Evolutionary conservation across 2,113 vertebrate genomes (phyloP), one percentile per base, ranked within the genome.

Genomic region (Prionailurus viverrinus): DNA sequence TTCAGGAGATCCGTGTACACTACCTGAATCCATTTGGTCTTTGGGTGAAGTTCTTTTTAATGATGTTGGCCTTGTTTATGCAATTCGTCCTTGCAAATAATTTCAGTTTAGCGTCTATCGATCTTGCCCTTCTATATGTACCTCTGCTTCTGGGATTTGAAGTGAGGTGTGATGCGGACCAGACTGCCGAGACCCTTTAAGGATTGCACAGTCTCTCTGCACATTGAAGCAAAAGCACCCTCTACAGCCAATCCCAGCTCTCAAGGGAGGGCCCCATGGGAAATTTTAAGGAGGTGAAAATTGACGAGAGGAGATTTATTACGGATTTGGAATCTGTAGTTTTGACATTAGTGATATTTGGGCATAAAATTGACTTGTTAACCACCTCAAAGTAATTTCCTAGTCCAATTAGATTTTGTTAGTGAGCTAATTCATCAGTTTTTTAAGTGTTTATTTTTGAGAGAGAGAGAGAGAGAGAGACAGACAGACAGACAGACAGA

Each of bases 1-100:
- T 33, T 53, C 31, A 79, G 74, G 23, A 41, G 29, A 23, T 14
- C 41, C 19, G 12, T 9, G 0, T 19, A 13, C 1, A 16, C 65
- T n/a, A 2, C 1, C 3, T 0, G 1, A 18, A 12, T 0, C 4
- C 2, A 25, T 3, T 81, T 53, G 8, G 31, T 21, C 63, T 80
- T 76, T 80, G 82, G 48, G 36, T 31, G 63, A 92, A 68, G 66
- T 9, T 45, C 55, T 36, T 81, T 76, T 31, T 5, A 66, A 88
- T 73, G 11, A 15, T 13, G 66, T 27, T 8, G 1, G 21, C 51
- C 85, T 89, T 55, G 79, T 31, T 69, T 58, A 33, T 7, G 27
- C 21, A 69, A 4, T 66, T 66, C 61, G 45, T 33, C 90, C 48
- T 76, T 87, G 55, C 92, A 94, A 58, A 85, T 31, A 66, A 51